Base-by-base conservation (phyloP, 2,113 vertebrate species). In the Kryptolebias marmoratus region DNA sequence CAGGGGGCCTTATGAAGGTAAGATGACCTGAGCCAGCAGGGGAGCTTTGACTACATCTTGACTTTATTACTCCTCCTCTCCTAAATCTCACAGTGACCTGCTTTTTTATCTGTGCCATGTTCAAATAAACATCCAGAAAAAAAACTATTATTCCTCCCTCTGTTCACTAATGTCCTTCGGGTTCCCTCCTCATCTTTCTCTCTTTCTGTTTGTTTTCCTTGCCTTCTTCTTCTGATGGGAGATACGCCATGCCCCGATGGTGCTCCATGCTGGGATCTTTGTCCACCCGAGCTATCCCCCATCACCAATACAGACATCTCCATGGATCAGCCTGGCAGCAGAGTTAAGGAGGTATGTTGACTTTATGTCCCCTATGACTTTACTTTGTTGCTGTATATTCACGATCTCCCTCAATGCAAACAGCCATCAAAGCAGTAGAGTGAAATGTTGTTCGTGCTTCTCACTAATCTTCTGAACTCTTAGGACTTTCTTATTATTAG, bases 91-190 rank as follows among this genome's bases (percentile, higher is more conserved):
- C 87, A 62, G 84, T 86, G 89, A 88, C 92, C 86, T 68, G 74
- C 71, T 66, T 82, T 22, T 78, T 86, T 80, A 80, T 81, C 67
- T 81, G 67, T 59, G 70, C 79, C 80, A 80, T 83, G 85, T 92
- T 90, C 80, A 92, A 92, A 92, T 90, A 92, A 93, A 92, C 91
- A 92, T 73, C 70, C 71, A 82, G 81, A 83, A 80, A 85, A 90
- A 79, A 90, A 86, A 79, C 64, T 85, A 85, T 86, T 87, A 87
- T 90, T 87, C 77, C 73, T 79, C 73, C 74, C 81, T 71, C 71
- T 87, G 81, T 87, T 73, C 76, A 62, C 68, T 75, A 73, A 85
- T 77, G 80, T 82, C 74, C 83, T 77, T 80, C 73, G 72, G 80
- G 69, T 74, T 87, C 64, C 77, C 68, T 81, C 76, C 80, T 80